Percentiles rank a stretch among this genome's conserved stretches.
Evolutionary conservation across 2,113 vertebrate species (phyloP).

Genomic region (Salvator merianae): DNA sequence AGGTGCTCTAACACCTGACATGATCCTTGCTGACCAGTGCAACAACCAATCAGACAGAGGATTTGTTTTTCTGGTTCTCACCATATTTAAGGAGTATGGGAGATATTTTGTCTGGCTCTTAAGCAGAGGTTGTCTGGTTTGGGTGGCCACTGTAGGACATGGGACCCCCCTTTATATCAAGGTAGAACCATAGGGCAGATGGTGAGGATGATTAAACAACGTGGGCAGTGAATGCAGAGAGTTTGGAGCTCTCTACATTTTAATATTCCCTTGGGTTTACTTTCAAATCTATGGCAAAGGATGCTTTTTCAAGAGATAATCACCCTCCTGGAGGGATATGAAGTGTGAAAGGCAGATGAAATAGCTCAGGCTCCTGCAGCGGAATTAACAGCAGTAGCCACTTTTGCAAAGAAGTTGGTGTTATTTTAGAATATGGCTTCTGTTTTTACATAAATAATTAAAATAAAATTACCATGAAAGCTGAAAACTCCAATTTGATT

Average conservation of each 20-base stretch:
- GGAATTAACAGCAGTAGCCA: conserved; percentile 51
- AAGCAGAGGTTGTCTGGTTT: too few relatives aligned
- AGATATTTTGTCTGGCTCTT: too few relatives aligned
- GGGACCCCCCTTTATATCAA: too few relatives aligned
- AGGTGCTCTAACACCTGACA: too few relatives aligned
- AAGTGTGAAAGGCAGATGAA: conserved; percentile 49
- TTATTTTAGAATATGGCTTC: conserved; percentile 65
- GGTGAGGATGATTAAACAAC: neutral
- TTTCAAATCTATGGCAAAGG: conserved; percentile 37
- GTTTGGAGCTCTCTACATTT: conserved; percentile 47
- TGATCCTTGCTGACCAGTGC: too few relatives aligned
- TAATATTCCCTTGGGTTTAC: conserved; percentile 50
- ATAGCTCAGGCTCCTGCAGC: conserved; percentile 20
- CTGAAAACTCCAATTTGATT: conserved; percentile 53
- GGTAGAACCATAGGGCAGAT: too few relatives aligned
- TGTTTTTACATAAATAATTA: conserved; percentile 71
- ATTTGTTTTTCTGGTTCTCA: too few relatives aligned
- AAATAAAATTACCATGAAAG: conserved; percentile 61
- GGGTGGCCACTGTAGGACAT: too few relatives aligned
- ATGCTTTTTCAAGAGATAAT: conserved; percentile 63
- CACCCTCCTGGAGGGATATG: conserved; percentile 56
- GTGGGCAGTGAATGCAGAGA: conserved; percentile 34
- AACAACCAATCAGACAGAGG: too few relatives aligned
- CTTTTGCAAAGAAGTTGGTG: conserved; percentile 50
- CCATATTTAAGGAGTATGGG: too few relatives aligned